Percentiles rank a stretch among this genome's conserved stretches.
phyloP scores from a whole-genome alignment of 2,888 invertebrate genomes.

The Rotaria sp. region DNA sequence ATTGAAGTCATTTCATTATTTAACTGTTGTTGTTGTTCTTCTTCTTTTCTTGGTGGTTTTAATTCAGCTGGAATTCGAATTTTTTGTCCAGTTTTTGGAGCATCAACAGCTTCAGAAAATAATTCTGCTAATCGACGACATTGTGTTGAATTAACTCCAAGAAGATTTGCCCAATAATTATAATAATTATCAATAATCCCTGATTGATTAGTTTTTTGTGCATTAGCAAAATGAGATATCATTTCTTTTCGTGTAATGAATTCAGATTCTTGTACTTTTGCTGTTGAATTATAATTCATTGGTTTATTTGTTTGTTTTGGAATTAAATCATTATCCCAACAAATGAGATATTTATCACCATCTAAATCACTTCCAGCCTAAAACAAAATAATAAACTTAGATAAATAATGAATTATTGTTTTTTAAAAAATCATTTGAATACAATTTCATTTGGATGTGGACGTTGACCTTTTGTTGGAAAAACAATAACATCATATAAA shows the following conservation, averaged over 20 bases:
- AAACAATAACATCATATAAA: background rate
- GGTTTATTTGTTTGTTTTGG: background rate
- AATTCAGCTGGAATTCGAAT: background rate
- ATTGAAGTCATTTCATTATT: background rate
- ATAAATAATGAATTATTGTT: no score
- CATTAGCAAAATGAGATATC: background rate
- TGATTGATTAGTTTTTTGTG: background rate
- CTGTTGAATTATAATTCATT: background rate
- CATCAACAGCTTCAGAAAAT: background rate
- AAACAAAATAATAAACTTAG: background rate
- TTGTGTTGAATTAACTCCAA: background rate
- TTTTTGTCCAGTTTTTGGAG: background rate
- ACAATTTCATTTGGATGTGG: background rate
- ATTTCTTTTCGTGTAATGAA: background rate
- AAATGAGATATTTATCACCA: background rate
- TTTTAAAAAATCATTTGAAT: background rate
- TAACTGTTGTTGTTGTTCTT: background rate
- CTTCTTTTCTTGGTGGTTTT: background rate
- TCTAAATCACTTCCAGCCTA: constrained; percentile 6
- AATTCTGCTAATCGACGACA: background rate
- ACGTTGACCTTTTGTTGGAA: background rate
- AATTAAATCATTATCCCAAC: constrained; percentile 6
- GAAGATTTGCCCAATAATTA: background rate
- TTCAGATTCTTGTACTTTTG: background rate
- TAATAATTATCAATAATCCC: background rate